Conservation (phyloP, 2,797 vertebrate genomes). For the Galaxias olidus region DNA sequence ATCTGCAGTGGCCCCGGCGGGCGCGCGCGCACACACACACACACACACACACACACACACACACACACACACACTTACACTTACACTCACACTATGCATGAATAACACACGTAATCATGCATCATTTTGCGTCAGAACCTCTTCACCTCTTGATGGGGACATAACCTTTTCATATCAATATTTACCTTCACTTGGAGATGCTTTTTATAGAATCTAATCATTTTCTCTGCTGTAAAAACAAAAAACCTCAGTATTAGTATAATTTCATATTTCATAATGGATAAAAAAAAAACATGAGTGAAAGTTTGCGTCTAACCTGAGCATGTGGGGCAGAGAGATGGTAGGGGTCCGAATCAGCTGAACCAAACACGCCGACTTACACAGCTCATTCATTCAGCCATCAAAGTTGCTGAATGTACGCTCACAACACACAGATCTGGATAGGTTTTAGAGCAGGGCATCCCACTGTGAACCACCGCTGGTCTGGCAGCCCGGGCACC, state of each 20-base stretch:
- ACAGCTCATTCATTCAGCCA: too few species aligned
- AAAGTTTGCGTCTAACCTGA: too few species aligned
- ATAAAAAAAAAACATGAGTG: not conserved
- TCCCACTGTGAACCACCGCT: too few species aligned
- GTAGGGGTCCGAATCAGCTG: too few species aligned
- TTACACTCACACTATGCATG: slow-evolving; percentile 8
- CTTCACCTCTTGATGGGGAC: slow-evolving; percentile 19
- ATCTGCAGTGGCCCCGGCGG: not conserved
- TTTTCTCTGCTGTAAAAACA: not conserved
- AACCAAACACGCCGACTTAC: too few species aligned
- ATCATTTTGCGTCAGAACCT: slow-evolving; percentile 21
- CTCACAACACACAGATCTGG: too few species aligned
- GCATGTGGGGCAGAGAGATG: too few species aligned
- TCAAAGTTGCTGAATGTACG: too few species aligned
- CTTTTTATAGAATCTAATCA: slow-evolving; percentile 27
- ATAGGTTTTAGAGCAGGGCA: too few species aligned
- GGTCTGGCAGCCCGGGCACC: too few species aligned
- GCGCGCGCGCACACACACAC: not conserved
- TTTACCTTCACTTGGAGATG: not conserved
- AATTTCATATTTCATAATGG: not conserved
- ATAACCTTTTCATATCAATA: slow-evolving; percentile 10
- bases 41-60: not conserved
- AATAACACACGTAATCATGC: slow-evolving; percentile 33
- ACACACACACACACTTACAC: not conserved
- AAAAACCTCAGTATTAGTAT: not conserved